Conservation (phyloP, 2,888 invertebrate genomes). For the Ischnus inquisitorius region DNA sequence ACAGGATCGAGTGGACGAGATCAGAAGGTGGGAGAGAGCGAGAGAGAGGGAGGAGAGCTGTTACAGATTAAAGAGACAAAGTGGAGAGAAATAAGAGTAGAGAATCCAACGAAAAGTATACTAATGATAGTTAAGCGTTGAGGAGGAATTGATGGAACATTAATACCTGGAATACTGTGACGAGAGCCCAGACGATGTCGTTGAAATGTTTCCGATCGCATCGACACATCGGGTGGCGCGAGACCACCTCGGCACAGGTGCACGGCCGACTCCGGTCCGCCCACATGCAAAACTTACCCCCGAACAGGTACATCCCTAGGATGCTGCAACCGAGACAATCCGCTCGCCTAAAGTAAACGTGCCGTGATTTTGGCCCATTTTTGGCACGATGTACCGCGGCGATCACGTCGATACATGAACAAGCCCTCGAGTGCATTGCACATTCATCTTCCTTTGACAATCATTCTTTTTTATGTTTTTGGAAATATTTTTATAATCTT, state of each 20-base stretch:
- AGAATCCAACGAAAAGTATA: constrained; percentile 32
- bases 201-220: constrained; percentile 99
- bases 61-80: constrained; percentile 38
- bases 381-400: constrained; percentile 21
- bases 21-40: constrained; percentile 29
- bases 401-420: constrained; percentile 28
- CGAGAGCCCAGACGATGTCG: constrained; percentile 98
- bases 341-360: constrained; percentile 83
- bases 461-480: neutral
- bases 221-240: constrained; percentile 95
- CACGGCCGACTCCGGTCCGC: constrained; percentile 95
- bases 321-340: constrained; percentile 91
- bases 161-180: constrained; percentile 98
- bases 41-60: constrained; percentile 23
- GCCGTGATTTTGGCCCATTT: constrained; percentile 59
- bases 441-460: too few relatives aligned
- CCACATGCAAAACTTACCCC: constrained; percentile 99
- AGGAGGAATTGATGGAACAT: constrained; percentile 25
- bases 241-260: constrained; percentile 96
- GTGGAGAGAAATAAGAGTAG: constrained; percentile 12
- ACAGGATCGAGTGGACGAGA: neutral
- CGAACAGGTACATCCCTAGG: constrained; percentile 99
- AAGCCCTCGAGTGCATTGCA: neutral
- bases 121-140: constrained; percentile 24
- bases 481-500: neutral